These are phyloP conservation scores for Dipodomys merriami DNA, from an alignment of 2,113 vertebrate genomes.

Conservation along the genomic window DNA sequence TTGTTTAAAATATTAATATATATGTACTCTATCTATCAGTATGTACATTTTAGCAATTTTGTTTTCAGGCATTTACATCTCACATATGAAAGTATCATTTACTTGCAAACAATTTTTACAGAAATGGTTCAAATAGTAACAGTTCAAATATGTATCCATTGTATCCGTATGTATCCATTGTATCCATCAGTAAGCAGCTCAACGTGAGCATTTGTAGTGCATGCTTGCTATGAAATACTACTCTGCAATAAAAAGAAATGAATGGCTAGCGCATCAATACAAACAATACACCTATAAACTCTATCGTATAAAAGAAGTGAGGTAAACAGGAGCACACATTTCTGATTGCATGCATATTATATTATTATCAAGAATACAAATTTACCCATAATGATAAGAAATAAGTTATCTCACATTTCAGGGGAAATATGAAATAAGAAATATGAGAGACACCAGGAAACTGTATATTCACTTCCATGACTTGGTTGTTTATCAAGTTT, in stretches of 20 bases:
- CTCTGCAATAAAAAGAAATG: background rate
- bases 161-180: too few relatives aligned
- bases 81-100: too few relatives aligned
- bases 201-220: background rate
- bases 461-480: background rate
- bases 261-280: background rate
- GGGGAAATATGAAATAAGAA: background rate
- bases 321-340: background rate
- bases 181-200: too few relatives aligned
- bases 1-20: too few relatives aligned
- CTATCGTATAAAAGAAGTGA: background rate
- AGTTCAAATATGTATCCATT: too few relatives aligned
- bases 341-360: background rate
- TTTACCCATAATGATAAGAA: background rate
- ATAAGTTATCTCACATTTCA: background rate
- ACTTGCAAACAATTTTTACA: too few relatives aligned
- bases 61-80: too few relatives aligned
- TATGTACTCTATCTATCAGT: too few relatives aligned
- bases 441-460: background rate
- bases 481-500: background rate
- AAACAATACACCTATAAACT: background rate
- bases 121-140: too few relatives aligned
- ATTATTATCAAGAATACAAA: background rate
- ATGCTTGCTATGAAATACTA: background rate
- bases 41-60: too few relatives aligned